Percentiles rank a stretch among this genome's conserved stretches.
Conservation (phyloP, 2,888 invertebrate species). For the Ferdinandea cuprea region DNA sequence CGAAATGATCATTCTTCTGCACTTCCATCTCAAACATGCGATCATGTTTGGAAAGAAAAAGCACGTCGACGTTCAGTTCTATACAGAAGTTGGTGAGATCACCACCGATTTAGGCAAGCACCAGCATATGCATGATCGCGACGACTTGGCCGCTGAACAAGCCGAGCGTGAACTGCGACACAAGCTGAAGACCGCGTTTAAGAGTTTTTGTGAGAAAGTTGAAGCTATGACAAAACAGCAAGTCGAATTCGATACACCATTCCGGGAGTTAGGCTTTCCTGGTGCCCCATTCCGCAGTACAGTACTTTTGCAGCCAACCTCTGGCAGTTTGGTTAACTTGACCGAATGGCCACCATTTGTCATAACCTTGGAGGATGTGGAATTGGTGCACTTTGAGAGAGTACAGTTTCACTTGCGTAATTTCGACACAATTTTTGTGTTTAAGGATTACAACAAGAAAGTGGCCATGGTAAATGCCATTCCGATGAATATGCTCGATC, state of each 20-base stretch:
- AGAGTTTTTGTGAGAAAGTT: conserved; percentile 98
- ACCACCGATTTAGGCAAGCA: conserved; percentile 99
- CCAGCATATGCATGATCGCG: conserved; percentile 99
- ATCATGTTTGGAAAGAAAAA: conserved; percentile 99
- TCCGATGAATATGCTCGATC: conserved; percentile 99
- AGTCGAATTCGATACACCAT: conserved; percentile 99
- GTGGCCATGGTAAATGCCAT: conserved; percentile 99
- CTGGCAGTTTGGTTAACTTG: conserved; percentile 97
- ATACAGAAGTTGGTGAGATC: conserved; percentile 99
- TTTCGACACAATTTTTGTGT: conserved; percentile 99
- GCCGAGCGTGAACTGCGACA: conserved; percentile 98
- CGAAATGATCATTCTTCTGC: conserved; percentile 99
- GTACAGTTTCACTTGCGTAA: conserved; percentile 99
- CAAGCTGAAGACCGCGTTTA: conserved; percentile 98
- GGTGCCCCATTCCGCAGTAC: conserved; percentile 99
- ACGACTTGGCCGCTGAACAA: conserved; percentile 99
- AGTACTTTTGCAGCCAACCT: conserved; percentile 97
- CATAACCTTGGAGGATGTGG: conserved; percentile 98
- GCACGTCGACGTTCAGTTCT: conserved; percentile 99
- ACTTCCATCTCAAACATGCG: conserved; percentile 99
- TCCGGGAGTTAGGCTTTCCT: conserved; percentile 98
- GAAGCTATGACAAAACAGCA: conserved; percentile 97
- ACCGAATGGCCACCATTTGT: conserved; percentile 99
- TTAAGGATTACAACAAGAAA: conserved; percentile 98
- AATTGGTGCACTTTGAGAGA: conserved; percentile 99